Percentiles rank a stretch among this genome's conserved stretches.
phyloP scores from a whole-genome alignment of 2,113 vertebrate genomes.

The Cricetomys ansorgei region DNA sequence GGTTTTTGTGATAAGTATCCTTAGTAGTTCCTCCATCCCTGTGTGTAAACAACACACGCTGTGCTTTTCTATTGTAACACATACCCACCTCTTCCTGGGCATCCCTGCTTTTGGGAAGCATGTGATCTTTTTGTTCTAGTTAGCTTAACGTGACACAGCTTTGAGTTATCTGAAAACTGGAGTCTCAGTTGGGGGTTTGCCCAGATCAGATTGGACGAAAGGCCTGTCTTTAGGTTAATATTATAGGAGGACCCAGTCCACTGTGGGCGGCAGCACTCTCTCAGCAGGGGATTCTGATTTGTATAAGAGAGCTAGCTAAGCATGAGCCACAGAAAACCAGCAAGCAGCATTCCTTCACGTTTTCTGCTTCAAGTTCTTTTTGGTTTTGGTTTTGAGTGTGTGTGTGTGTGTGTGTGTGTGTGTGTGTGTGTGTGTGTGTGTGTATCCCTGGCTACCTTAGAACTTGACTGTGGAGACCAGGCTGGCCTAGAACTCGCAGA shows the following conservation, averaged over 20 bases:
- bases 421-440: too few species aligned
- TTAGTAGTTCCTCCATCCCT: neutral
- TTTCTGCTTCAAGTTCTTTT: neutral
- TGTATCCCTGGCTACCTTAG: neutral
- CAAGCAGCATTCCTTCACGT: neutral
- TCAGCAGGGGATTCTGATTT: neutral
- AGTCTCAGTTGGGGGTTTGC: too few species aligned
- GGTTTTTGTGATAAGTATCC: neutral
- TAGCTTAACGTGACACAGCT: neutral
- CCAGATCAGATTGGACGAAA: neutral
- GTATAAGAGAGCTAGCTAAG: neutral
- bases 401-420: rapidly evolving
- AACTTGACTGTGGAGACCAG: neutral
- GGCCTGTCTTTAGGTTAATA: neutral
- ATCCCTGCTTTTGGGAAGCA: neutral
- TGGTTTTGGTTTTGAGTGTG: neutral
- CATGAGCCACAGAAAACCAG: neutral
- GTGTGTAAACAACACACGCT: neutral
- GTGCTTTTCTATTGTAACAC: neutral
- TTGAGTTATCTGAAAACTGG: neutral
- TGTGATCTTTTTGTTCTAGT: neutral
- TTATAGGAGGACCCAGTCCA: neutral
- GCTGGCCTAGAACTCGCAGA: neutral
- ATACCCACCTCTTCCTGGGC: neutral
- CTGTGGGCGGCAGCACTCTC: neutral